phyloP scores from a whole-genome alignment of 2,888 invertebrate species.

The Colletes collaris region DNA sequence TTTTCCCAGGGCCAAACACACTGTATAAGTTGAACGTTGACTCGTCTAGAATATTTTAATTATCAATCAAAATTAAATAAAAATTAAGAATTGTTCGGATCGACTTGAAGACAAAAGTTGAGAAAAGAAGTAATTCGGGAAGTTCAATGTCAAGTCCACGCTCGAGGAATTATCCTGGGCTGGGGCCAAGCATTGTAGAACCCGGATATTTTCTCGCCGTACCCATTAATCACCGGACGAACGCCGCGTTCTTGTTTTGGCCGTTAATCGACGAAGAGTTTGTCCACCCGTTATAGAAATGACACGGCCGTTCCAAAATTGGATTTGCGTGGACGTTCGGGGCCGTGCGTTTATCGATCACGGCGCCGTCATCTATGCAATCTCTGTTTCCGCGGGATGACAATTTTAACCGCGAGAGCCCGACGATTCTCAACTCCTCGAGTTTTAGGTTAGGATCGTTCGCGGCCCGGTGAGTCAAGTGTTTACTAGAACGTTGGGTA shows the following conservation, averaged over 20 bases:
- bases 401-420: background rate
- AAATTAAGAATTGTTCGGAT: no score
- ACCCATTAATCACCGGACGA: conserved; percentile 17
- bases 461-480: no score
- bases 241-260: background rate
- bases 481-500: no score
- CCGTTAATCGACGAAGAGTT: background rate
- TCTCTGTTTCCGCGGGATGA: background rate
- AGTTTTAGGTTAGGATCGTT: no score
- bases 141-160: conserved; percentile 71
- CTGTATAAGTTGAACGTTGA: no score
- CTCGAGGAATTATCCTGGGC: conserved; percentile 63
- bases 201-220: conserved; percentile 35
- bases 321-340: conserved; percentile 12
- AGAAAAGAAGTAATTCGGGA: background rate
- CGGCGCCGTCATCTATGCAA: background rate
- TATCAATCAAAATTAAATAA: no score
- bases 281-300: background rate
- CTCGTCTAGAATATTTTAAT: no score
- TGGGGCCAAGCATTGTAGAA: conserved; percentile 55
- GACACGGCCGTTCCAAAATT: conserved; percentile 2
- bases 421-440: no score
- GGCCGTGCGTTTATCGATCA: background rate
- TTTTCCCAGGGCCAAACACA: no score
- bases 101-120: no score